A percentile compares a stretch with the other conserved stretches of the same genome.
phyloP scores from a whole-genome alignment of 2,797 vertebrate species.

The Premnoplex brunnescens region DNA sequence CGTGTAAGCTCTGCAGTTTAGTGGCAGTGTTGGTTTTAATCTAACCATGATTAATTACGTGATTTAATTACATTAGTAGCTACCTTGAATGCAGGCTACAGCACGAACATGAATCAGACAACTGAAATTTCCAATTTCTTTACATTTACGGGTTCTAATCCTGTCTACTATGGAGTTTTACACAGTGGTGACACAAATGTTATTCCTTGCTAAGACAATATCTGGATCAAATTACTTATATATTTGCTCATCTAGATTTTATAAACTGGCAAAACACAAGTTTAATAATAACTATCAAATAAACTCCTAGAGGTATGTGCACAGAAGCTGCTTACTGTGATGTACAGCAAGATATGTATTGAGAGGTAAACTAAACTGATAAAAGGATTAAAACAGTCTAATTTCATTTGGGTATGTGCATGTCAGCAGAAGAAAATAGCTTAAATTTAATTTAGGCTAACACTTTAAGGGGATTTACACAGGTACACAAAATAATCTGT shows the following conservation, averaged over 20 bases:
- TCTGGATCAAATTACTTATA: neutral
- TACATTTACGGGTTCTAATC: neutral
- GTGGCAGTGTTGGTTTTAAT: neutral
- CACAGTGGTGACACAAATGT: neutral
- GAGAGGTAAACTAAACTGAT: neutral
- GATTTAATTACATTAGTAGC: constrained; percentile 4
- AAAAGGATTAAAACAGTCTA: neutral
- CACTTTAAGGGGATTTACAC: neutral
- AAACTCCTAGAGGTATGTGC: neutral
- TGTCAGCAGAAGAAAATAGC: neutral
- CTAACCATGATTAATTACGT: neutral
- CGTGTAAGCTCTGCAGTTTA: neutral
- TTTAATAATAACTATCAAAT: neutral
- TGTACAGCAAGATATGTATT: neutral
- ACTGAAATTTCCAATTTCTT: neutral
- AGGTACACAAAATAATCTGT: neutral
- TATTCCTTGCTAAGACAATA: neutral
- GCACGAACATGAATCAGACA: neutral
- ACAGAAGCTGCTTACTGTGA: neutral
- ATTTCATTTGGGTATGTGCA: neutral
- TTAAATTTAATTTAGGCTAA: neutral
- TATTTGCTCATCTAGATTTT: neutral
- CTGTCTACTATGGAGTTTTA: neutral
- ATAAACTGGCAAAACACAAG: neutral
- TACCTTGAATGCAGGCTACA: neutral